phyloP scores from a whole-genome alignment of 2,113 vertebrate species.

The Dicerorhinus sumatrensis region DNA sequence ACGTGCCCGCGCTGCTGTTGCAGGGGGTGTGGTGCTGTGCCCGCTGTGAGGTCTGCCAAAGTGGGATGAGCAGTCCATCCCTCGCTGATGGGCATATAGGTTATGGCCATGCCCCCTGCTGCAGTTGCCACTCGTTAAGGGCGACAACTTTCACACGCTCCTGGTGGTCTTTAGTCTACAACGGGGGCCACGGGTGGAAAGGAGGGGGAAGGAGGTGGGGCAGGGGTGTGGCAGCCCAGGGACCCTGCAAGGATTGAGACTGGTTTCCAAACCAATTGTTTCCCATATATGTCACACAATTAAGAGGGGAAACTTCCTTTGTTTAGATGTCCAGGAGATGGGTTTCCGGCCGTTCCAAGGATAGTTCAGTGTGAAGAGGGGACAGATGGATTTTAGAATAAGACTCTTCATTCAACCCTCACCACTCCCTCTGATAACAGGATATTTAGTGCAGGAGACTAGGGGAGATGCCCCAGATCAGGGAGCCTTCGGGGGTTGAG shows the following conservation, averaged over 20 bases:
- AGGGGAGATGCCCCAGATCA: neutral
- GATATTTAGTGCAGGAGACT: too few relatives aligned
- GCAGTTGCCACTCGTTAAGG: neutral
- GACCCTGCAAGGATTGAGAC: neutral
- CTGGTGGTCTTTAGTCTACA: too few relatives aligned
- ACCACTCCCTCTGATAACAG: neutral
- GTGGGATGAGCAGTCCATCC: neutral
- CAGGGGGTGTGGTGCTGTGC: too few relatives aligned
- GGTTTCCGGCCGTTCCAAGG: neutral
- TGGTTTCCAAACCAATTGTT: neutral
- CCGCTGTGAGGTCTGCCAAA: neutral
- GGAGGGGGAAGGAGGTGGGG: too few relatives aligned
- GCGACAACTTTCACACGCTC: neutral
- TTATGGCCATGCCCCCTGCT: neutral
- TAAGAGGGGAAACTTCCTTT: neutral
- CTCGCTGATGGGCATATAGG: neutral
- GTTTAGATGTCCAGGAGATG: neutral
- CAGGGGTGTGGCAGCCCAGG: neutral
- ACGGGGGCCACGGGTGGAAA: accelerated
- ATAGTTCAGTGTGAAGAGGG: neutral
- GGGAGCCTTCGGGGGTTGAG: neutral
- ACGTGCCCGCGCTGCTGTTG: accelerated
- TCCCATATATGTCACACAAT: neutral
- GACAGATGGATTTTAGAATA: neutral
- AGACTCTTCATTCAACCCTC: neutral